Base-by-base conservation (phyloP, 2,888 invertebrate genomes). In the Drosophila meridionalis region DNA sequence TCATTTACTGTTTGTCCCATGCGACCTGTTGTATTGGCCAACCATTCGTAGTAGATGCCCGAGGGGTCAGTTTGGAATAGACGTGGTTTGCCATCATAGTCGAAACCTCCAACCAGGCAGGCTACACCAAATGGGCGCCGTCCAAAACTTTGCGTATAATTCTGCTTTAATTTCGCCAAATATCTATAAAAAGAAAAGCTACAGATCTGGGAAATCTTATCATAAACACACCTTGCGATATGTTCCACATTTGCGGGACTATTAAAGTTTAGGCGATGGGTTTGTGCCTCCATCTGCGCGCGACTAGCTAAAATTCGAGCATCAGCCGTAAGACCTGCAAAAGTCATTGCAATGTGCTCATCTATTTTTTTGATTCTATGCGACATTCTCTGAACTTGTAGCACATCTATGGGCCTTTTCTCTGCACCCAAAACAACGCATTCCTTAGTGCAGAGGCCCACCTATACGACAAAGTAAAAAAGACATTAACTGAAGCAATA, bases 1-100 rank as follows among this genome's bases (percentile, higher is more conserved):
- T 99, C 32, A 20, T 34, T 52, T 6, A 3, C 99, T 42, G 98
- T 97, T 93, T 99, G 99, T 4, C 98, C 98, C 88, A 98, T 98
- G 80, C 99, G 95, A 5, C 99, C 99, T 6, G 32, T 34, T n/a
- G 34, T 34, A 34, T 34, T 34, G 1, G 34, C 34, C 32, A 34
- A 11, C 50, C 50, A 52, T 93, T 99, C 99, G 93, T 99, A 98
- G 93, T 98, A 99, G 86, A 98, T 98, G 74, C 99, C 99, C 60
- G 99, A 99, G 14, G 99, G 99, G 93, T 99, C 99, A 40, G 99
- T 99, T 94, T 99, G 99, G 94, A 98, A 99, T 58, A 99, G 94
- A 94, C 98, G 98, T 52, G 99, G 98, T 47, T 96, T 95, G 20
- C 98, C 99, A 93, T 99, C 99, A 92, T 96, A 96, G 93, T 99